phyloP scores from a whole-genome alignment of 1,140 invertebrate species.

The Leptestheria dahalacensis region DNA sequence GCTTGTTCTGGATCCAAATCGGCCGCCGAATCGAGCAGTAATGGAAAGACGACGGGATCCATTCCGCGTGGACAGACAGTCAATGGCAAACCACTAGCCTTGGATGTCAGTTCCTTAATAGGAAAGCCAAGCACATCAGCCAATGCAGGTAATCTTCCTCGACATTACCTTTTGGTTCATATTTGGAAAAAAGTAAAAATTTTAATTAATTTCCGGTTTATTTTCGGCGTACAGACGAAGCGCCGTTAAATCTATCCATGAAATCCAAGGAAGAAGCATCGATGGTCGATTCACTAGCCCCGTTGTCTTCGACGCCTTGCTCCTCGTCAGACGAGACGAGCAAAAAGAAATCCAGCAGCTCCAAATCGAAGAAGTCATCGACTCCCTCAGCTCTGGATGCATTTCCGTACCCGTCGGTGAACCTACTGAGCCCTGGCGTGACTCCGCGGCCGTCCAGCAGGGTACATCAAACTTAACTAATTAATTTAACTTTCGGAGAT shows the following conservation, averaged over 20 bases:
- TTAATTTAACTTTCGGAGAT: background rate
- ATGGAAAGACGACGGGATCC: background rate
- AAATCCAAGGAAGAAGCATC: constrained; percentile 8
- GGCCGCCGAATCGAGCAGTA: background rate
- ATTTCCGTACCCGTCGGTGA: background rate
- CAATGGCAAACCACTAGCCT: constrained; percentile 13
- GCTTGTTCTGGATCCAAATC: background rate
- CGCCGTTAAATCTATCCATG: constrained; percentile 13
- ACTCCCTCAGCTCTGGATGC: background rate
- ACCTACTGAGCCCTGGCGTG: background rate
- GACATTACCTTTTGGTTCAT: background rate
- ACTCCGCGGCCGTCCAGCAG: background rate
- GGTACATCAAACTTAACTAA: background rate
- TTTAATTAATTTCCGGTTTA: background rate
- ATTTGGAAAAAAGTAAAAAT: too few relatives aligned
- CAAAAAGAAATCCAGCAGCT: background rate
- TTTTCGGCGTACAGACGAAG: constrained; percentile 1
- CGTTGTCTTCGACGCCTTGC: constrained; percentile 2
- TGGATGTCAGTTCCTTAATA: constrained; percentile 14
- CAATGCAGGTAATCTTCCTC: background rate
- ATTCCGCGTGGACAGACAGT: constrained; percentile 6
- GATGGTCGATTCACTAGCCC: background rate
- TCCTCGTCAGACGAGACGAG: background rate
- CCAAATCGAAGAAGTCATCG: background rate
- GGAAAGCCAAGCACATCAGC: constrained; percentile 8